Evolutionary conservation across 2,888 invertebrate species (phyloP), one percentile per base, ranked within the genome.

Genomic region (Anaspis maculata): DNA sequence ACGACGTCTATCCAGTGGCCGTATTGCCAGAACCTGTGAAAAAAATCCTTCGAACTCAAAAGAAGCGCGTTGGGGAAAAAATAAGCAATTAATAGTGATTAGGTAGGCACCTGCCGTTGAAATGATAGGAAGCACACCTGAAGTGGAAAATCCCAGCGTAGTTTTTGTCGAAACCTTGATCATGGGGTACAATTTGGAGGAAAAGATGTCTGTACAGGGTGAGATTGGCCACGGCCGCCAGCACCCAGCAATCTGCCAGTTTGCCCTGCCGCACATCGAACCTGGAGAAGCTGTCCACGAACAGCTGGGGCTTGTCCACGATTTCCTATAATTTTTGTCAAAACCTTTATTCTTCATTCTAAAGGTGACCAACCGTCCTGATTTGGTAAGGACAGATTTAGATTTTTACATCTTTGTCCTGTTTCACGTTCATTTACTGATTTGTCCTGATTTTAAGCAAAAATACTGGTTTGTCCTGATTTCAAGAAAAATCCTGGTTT

Each of bases 251-350:
- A 64, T 97, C 95, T 3, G 96, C 95, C 14, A 96, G 67, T 70
- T 95, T 94, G 32, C 96, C 96, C 65, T 98, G 97, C 53, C 91
- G 89, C 2, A 98, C 91, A 67, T 98, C 98, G 70, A 98, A 98
- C 32, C 98, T 77, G 13, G 91, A 89, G 65, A 90, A 95, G 1
- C 95, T 96, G 53, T 88, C 94, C 24, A 89, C 86, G 62, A 97
- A 94, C 42, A 96, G 78, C 57, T 89, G 80, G 0, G 97, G 95
- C 57, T 88, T 74, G 24, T 79, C 76, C 39, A 74, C 72, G 40
- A 97, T 87, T 72, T 97, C 89, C 91, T 88, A 59, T 36, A 58
- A 45, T 32, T 24, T 32, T n/a, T n/a, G n/a, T n/a, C n/a, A n/a
- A n/a, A n/a, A n/a, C n/a, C n/a, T n/a, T n/a, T n/a, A n/a, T n/a